Base-by-base conservation (phyloP, 2,888 invertebrate species). In the Drosophila prolongata region DNA sequence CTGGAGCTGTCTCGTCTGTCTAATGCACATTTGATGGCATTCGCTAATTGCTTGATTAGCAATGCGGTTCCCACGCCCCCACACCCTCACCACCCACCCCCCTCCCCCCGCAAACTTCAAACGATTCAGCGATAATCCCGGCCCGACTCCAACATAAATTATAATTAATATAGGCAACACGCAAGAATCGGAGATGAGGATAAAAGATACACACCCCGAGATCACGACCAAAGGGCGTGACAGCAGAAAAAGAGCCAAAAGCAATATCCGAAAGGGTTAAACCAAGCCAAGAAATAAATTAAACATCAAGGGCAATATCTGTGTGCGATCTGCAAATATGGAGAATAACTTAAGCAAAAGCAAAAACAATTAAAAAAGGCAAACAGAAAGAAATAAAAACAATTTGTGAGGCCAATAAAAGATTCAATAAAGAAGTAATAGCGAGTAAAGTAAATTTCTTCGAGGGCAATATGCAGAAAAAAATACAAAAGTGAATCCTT, bases 31-130 rank as follows among this genome's bases (percentile, higher is more conserved):
- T 87, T 84, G 85, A 84, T 84, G 87, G 79, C 85, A 70, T 57
- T 72, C 82, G 85, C 84, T 84, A 84, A 84, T 84, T 87, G 87
- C 87, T 85, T 82, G 85, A 84, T 87, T 84, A 80, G 64, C 75
- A 76, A 76, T 79, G 60, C 75, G 69, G 70, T 74, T 87, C 79
- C 73, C 87, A 80, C 79, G 83, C 86, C 75, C 85, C 74, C 79
- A 76, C 66, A n/a, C 40, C 30, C 30, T 1, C 8, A 5, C 37
- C 16, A 16, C 16, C 16, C 16, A 1, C 30, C 16, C 16, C 16
- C 3, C 30, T 6, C 8, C 13, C 10, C 19, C 46, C 38, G 14
- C 58, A 13, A 35, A 62, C 69, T 72, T 68, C 56, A 74, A 74
- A 68, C 76, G 35, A 66, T 61, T 80, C 44, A n/a, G 75, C 79